These are phyloP conservation scores for Diachasmimorpha longicaudata DNA, from an alignment of 1,140 invertebrate species.

Conservation along the genomic window DNA sequence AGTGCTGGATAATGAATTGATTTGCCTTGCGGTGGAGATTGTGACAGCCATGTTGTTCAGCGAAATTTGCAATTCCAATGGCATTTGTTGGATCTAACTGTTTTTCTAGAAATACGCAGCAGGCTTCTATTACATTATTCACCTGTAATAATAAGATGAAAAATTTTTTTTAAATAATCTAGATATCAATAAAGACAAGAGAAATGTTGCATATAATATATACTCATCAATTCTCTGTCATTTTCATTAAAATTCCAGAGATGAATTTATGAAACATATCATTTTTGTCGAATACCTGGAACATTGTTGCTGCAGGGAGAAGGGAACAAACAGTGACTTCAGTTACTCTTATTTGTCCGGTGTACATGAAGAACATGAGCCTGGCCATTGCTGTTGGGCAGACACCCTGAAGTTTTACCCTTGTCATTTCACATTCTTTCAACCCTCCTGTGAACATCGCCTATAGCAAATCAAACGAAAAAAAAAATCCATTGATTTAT, in stretches of 20 bases:
- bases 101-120: conserved; percentile 87
- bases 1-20: conserved; percentile 89
- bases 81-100: conserved; percentile 93
- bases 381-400: conserved; percentile 84
- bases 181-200: too few relatives aligned
- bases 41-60: conserved; percentile 87
- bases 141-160: conserved; percentile 66
- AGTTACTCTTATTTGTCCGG: conserved; percentile 85
- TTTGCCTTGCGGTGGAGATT: conserved; percentile 85
- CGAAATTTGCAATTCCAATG: conserved; percentile 91
- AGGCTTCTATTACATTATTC: conserved; percentile 87
- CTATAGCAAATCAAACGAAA: conserved; percentile 51
- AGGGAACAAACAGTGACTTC: conserved; percentile 90
- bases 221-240: not conserved
- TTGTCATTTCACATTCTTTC: conserved; percentile 85
- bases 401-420: conserved; percentile 85
- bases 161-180: too few relatives aligned
- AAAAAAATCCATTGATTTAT: not conserved
- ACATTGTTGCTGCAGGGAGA: conserved; percentile 91
- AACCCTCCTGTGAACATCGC: conserved; percentile 92
- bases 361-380: conserved; percentile 90
- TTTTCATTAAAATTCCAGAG: too few relatives aligned
- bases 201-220: not conserved
- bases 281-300: conserved; percentile 73
- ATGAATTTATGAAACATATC: too few relatives aligned